Base-by-base conservation (phyloP, 2,797 vertebrate genomes). In the Gobio occitaniae region DNA sequence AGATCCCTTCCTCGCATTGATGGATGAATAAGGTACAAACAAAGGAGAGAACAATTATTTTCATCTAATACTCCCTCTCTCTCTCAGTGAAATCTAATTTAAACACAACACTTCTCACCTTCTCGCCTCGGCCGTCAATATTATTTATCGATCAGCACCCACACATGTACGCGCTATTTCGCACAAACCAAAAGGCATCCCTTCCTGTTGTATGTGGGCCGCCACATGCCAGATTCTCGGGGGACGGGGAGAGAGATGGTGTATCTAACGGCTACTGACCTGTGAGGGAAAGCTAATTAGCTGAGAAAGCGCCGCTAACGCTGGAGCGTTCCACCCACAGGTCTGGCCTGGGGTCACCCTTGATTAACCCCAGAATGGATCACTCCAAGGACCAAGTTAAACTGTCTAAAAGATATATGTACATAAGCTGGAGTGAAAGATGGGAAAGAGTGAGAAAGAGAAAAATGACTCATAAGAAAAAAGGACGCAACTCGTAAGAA, bases 321-420 rank as follows among this genome's bases (percentile, higher is more conserved):
- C 36, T 52, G 50, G 76, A 83, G 65, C 9, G 66, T 75, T 89
- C 77, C 77, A 79, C 89, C 80, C 61, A 38, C 69, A 78, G 81
- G 76, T 70, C 74, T 86, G 32, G 77, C 80, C 25, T 3, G 61
- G 78, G 85, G 89, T 87, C 81, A 85, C 74, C 76, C 87, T 15
- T 87, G 87, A 89, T 89, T 88, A 89, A 88, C 87, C 87, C 80
- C n/a, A 41, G 78, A 88, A 88, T 88, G 83, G 87, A 89, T 89
- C 50, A 82, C 87, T 83, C 71, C 59, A 56, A 72, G 71, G 80
- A 85, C 76, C 85, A 82, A 85, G 83, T 78, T 84, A 82, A 86
- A 81, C 83, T 84, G 36, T 83, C 83, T 77, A 71, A 84, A 87
- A 86, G 83, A 85, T 72, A 78, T 71, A 70, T 87, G 84, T 78